Evolutionary conservation across 2,888 invertebrate species (phyloP).

Genomic region (Cephus pygmeus): DNA sequence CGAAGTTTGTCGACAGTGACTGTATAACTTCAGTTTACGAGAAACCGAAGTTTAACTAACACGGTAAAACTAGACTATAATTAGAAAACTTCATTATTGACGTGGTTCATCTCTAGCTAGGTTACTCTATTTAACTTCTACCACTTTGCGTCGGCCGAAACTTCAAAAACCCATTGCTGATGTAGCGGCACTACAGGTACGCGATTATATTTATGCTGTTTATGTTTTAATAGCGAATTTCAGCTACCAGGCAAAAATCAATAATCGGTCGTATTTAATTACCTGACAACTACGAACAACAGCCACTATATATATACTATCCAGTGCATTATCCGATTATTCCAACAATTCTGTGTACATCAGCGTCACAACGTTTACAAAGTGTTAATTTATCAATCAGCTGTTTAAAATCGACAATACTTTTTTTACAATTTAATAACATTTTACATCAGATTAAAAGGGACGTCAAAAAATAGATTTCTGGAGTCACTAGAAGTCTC

Average conservation of each 20-base stretch:
- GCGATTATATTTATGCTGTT: neutral
- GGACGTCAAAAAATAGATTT: neutral
- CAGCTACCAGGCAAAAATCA: neutral
- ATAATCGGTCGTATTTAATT: neutral
- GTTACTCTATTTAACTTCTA: slow-evolving; percentile 16
- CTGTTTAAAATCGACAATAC: neutral
- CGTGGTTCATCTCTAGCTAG: slow-evolving; percentile 15
- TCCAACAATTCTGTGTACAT: neutral
- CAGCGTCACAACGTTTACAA: neutral
- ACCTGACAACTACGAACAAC: neutral
- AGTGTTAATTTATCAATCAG: neutral
- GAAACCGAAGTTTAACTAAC: slow-evolving; percentile 25
- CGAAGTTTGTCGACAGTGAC: neutral
- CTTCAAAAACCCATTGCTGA: neutral
- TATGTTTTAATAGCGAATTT: neutral
- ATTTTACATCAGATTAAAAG: neutral
- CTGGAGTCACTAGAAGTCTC: neutral
- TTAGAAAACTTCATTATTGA: slow-evolving; percentile 26
- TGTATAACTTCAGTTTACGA: slow-evolving; percentile 23
- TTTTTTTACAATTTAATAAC: neutral
- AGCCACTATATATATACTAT: neutral
- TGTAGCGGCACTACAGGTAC: neutral
- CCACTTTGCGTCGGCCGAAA: neutral
- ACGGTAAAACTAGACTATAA: slow-evolving; percentile 24
- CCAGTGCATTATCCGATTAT: neutral